A percentile compares a stretch with the other conserved stretches of the same genome.
Evolutionary conservation across 2,888 invertebrate genomes (phyloP).

Genomic region (Petrophora chlorosata): DNA sequence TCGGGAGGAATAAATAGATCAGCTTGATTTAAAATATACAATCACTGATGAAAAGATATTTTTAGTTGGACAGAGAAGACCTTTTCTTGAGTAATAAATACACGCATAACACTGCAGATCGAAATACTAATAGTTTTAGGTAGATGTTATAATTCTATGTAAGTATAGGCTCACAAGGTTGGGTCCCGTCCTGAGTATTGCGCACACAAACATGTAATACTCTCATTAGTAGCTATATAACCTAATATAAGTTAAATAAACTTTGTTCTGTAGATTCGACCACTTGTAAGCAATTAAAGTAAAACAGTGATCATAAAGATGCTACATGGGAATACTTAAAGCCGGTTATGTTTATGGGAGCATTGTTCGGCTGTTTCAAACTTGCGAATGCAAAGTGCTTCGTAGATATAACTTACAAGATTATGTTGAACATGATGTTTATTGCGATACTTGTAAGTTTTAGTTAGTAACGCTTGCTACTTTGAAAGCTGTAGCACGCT

Average conservation of each 20-base stretch:
- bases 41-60: no score
- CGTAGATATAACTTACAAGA: conserved; percentile 12
- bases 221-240: no score
- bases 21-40: no score
- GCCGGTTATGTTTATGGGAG: conserved; percentile 10
- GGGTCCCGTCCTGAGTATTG: no score
- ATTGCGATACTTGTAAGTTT: background rate
- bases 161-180: no score
- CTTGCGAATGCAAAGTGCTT: conserved; percentile 12
- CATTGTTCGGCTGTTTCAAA: conserved; percentile 17
- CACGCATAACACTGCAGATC: no score
- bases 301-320: conserved; percentile 7
- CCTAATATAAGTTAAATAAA: background rate
- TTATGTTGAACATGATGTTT: background rate
- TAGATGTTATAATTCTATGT: no score
- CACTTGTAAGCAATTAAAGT: conserved; percentile 19
- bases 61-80: no score
- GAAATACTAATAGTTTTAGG: no score
- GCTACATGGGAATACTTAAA: conserved; percentile 5
- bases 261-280: conserved; percentile 2
- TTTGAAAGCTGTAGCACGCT: background rate
- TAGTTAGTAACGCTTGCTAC: background rate
- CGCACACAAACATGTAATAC: no score
- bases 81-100: no score
- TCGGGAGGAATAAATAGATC: no score